Base-by-base conservation (phyloP, 2,797 vertebrate genomes). In the Todus mexicanus region DNA sequence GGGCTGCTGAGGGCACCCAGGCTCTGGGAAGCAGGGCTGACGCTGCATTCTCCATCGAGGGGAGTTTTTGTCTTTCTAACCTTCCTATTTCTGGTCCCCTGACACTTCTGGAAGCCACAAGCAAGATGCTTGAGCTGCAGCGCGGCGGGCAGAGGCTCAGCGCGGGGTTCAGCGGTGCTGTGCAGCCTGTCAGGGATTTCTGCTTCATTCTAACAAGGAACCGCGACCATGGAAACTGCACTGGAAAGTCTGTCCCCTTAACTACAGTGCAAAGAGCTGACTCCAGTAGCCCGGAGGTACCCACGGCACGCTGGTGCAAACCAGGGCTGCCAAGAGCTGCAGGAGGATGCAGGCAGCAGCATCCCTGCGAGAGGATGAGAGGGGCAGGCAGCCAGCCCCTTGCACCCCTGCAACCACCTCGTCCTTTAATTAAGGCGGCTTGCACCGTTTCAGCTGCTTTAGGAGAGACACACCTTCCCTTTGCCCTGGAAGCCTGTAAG, bases 191-290 rank as follows among this genome's bases (percentile, higher is more conserved):
- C 37, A 15, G 47, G 75, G 64, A 40, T 73, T 89, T 75, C 63
- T 81, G 27, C 54, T 65, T 47, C 26, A 53, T 12, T 54, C 74
- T 27, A 72, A 78, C 17, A 76, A 64, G 78, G 72, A 92, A 81
- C 27, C 53, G 37, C 0, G 3, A 23, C 45, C 6, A 4, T 51
- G 86, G 90, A 66, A 81, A 74, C 20, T 5, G 45, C n/a, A 3
- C 73, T 63, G 77, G 40, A 29, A 77, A 64, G 7, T 53, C 35
- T 69, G 42, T 54, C n/a, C 60, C 40, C 23, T 23, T 22, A 29
- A 27, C 25, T 3, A 14, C 1, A 0, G 1, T 5, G 15, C 4
- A 2, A 42, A 26, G 48, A 26, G 56, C 11, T 5, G 12, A 19
- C 31, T 42, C 40, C 33, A 20, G 3, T 3, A 50, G 69, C 38